These are phyloP conservation scores for Dioctria rufipes DNA, from an alignment of 2,888 invertebrate species.

Conservation along the genomic window DNA sequence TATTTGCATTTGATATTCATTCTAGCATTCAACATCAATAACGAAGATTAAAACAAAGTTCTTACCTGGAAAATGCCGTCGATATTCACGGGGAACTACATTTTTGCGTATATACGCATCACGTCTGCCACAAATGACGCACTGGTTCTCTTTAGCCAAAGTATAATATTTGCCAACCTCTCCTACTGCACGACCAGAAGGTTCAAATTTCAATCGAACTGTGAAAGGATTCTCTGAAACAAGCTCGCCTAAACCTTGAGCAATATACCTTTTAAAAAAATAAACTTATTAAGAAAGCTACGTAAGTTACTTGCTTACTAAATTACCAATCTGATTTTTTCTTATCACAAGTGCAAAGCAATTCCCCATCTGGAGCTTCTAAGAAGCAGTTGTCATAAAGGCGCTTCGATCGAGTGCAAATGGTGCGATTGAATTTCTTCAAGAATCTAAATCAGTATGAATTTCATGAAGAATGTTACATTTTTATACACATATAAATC, in stretches of 20 bases:
- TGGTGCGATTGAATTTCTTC: constrained; percentile 48
- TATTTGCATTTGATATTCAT: background rate
- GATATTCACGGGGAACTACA: constrained; percentile 87
- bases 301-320: constrained; percentile 5
- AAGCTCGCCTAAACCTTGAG: constrained; percentile 72
- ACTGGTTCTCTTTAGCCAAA: constrained; percentile 80
- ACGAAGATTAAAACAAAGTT: too few relatives aligned
- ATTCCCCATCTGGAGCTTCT: constrained; percentile 83
- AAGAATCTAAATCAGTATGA: constrained; percentile 14
- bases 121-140: constrained; percentile 83
- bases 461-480: background rate
- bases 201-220: constrained; percentile 83
- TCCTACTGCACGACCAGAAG: constrained; percentile 80
- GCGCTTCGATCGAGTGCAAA: constrained; percentile 74
- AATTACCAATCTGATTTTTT: constrained; percentile 83
- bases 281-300: constrained; percentile 29
- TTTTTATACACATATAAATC: too few relatives aligned
- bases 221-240: constrained; percentile 74
- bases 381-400: constrained; percentile 86
- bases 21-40: too few relatives aligned
- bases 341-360: constrained; percentile 82
- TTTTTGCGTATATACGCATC: constrained; percentile 83
- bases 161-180: constrained; percentile 83
- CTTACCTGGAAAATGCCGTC: constrained; percentile 81
- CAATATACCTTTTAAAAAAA: constrained; percentile 67